Percentiles rank a stretch among this genome's conserved stretches.
phyloP scores from a whole-genome alignment of 2,113 vertebrate species.

The Xiphophorus maculatus region DNA sequence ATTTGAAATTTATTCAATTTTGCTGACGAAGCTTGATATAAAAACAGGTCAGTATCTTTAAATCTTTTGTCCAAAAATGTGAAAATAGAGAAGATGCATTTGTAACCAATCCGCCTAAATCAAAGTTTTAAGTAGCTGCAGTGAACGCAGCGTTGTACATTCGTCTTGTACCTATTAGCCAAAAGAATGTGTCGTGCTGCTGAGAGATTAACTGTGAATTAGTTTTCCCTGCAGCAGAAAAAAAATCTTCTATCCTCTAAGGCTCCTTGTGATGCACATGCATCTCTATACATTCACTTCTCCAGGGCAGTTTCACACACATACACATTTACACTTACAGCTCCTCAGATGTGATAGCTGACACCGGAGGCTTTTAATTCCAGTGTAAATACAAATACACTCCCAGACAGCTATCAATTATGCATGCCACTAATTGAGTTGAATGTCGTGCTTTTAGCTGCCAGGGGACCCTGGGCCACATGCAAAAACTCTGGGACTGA shows the following conservation, averaged over 20 bases:
- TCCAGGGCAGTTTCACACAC: neutral
- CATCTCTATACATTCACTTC: constrained; percentile 32
- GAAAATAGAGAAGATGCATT: neutral
- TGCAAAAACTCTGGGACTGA: constrained; percentile 58
- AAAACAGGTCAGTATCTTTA: neutral
- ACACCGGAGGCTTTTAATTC: constrained; percentile 87
- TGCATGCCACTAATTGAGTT: constrained; percentile 81
- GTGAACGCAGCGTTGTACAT: constrained; percentile 8
- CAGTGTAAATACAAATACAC: constrained; percentile 84
- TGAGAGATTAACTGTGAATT: constrained; percentile 52
- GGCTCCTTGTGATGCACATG: constrained; percentile 29
- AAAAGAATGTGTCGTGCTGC: constrained; percentile 10
- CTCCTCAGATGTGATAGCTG: constrained; percentile 71
- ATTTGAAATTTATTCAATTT: neutral
- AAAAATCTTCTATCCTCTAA: constrained; percentile 40
- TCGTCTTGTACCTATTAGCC: constrained; percentile 22
- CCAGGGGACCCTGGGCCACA: constrained; percentile 57
- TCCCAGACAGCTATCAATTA: constrained; percentile 84
- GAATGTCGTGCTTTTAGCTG: constrained; percentile 80
- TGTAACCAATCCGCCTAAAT: neutral
- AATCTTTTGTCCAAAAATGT: too few species aligned
- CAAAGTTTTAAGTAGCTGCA: neutral
- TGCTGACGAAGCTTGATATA: neutral
- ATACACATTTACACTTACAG: constrained; percentile 31
- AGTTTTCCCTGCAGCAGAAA: constrained; percentile 33